A percentile compares a stretch with the other conserved stretches of the same genome.
Conservation (phyloP, 2,797 vertebrate genomes). For the Lepus oiostolus region DNA sequence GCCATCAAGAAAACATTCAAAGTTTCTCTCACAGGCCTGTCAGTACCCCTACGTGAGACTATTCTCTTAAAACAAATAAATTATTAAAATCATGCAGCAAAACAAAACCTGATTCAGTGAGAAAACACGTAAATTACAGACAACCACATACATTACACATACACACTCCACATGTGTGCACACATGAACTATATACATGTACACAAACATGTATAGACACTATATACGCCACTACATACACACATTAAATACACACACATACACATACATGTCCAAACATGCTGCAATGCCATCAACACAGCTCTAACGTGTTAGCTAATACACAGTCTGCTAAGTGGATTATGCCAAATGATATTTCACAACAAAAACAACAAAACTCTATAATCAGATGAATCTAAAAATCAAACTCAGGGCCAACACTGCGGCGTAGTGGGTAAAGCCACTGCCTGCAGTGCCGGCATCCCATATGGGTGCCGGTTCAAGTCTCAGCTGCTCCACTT, state of each 20-base stretch:
- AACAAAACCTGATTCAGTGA: constrained; percentile 22
- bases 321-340: background rate
- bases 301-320: background rate
- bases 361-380: constrained; percentile 50
- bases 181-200: too few relatives aligned
- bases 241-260: background rate
- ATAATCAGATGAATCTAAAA: constrained; percentile 5
- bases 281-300: background rate
- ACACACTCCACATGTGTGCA: background rate
- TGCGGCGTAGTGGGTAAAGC: too few relatives aligned
- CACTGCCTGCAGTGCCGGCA: too few relatives aligned
- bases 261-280: background rate
- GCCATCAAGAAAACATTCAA: constrained; percentile 25
- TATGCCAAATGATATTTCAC: background rate
- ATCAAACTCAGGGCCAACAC: background rate
- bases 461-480: too few relatives aligned
- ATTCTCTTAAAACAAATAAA: constrained; percentile 63
- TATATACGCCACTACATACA: background rate
- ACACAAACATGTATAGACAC: too few relatives aligned
- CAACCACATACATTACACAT: background rate
- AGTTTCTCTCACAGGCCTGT: constrained; percentile 39
- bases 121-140: too few relatives aligned
- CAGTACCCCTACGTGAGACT: background rate
- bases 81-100: constrained; percentile 12
- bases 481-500: too few relatives aligned